These are phyloP conservation scores for Doryteuthis pealeii DNA, from an alignment of 1,140 invertebrate species.

Conservation along the genomic window DNA sequence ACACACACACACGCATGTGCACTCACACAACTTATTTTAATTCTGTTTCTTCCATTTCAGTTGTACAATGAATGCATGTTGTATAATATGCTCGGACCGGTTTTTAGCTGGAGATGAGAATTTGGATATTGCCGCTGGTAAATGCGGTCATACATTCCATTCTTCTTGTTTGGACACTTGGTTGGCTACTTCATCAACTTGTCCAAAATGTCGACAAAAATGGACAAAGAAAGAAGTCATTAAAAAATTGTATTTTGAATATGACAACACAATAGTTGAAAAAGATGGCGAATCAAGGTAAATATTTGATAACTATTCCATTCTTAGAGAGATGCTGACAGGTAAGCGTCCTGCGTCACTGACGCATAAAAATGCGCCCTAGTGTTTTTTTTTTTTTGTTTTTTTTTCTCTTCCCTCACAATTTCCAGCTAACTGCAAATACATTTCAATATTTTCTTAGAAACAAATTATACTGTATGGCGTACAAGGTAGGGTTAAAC, in stretches of 20 bases:
- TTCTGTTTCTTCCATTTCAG: neutral
- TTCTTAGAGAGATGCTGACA: no score
- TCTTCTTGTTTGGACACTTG: neutral
- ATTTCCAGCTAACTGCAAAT: no score
- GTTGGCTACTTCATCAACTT: neutral
- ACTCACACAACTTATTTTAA: no score
- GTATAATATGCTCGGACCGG: neutral
- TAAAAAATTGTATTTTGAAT: neutral
- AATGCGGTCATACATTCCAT: constrained; percentile 4
- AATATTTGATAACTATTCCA: no score
- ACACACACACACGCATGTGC: no score
- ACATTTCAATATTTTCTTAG: no score
- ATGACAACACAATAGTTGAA: neutral
- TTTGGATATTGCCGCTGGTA: neutral
- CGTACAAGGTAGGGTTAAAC: no score
- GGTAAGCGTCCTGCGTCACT: no score
- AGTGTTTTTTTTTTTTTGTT: no score
- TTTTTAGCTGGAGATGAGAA: neutral
- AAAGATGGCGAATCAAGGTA: neutral
- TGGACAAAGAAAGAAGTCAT: neutral
- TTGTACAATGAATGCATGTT: neutral
- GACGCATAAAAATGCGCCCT: no score
- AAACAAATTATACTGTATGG: no score
- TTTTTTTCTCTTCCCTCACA: no score
- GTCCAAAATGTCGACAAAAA: neutral